These are phyloP conservation scores for Nymphalis polychloros DNA, from an alignment of 2,888 invertebrate genomes.

Conservation along the genomic window DNA sequence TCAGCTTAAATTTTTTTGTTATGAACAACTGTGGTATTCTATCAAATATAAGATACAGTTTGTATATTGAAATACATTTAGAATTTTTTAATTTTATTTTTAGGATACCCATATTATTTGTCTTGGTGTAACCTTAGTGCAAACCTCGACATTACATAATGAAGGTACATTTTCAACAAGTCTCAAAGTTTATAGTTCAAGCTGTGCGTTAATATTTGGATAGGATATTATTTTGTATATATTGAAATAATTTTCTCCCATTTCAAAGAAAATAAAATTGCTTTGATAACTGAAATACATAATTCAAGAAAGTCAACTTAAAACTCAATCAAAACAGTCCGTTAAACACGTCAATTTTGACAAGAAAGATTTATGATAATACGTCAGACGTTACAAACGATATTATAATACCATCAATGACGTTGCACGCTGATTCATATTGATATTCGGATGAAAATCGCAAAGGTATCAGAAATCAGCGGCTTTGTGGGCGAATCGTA, in stretches of 20 bases:
- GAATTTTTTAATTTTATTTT: too few species aligned
- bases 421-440: slow-evolving; percentile 40
- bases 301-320: background rate
- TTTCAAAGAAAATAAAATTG: background rate
- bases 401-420: slow-evolving; percentile 39
- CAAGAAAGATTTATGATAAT: slow-evolving; percentile 32
- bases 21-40: too few species aligned
- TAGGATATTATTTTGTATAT: too few species aligned
- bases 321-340: slow-evolving; percentile 16
- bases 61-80: too few species aligned
- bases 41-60: too few species aligned
- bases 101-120: too few species aligned
- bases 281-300: background rate
- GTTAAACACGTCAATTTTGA: slow-evolving; percentile 20
- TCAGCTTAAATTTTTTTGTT: too few species aligned
- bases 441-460: slow-evolving; percentile 44
- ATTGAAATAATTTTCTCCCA: background rate
- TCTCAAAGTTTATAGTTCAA: too few species aligned
- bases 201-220: too few species aligned
- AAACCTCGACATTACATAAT: too few species aligned
- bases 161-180: too few species aligned
- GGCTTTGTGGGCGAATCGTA: slow-evolving; percentile 25
- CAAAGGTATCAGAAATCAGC: slow-evolving; percentile 28
- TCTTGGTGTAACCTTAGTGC: too few species aligned
- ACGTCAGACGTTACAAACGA: slow-evolving; percentile 36